Evolutionary conservation across 2,888 invertebrate genomes (phyloP).

Genomic region (Rotaria macrura): DNA sequence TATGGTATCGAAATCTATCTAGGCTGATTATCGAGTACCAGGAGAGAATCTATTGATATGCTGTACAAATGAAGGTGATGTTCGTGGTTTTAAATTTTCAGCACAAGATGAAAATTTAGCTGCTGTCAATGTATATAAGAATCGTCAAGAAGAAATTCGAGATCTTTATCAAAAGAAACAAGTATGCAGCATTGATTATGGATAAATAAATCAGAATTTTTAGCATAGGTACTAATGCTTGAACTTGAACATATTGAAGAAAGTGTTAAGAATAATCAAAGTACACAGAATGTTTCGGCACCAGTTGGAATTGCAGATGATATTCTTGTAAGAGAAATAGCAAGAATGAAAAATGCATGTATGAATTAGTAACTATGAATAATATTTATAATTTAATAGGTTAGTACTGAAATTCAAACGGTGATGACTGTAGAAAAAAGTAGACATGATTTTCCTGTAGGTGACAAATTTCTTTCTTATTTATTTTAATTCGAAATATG

Average conservation of each 20-base stretch:
- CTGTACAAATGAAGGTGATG: constrained; percentile 72
- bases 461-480: background rate
- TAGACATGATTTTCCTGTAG: background rate
- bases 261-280: constrained; percentile 43
- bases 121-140: constrained; percentile 31
- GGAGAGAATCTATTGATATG: constrained; percentile 70
- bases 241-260: constrained; percentile 73
- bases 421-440: background rate
- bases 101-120: constrained; percentile 40
- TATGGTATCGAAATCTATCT: background rate
- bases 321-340: background rate
- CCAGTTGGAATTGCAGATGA: background rate
- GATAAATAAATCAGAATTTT: too few species aligned
- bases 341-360: too few species aligned
- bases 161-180: constrained; percentile 71
- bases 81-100: constrained; percentile 51
- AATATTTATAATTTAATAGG: background rate
- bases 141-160: constrained; percentile 62
- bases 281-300: background rate
- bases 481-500: background rate
- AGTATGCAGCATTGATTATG: constrained; percentile 40
- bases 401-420: background rate
- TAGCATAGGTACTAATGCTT: constrained; percentile 57
- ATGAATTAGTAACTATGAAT: background rate
- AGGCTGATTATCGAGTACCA: constrained; percentile 68